Conservation (phyloP, 2,888 invertebrate genomes). For the Fissipunctia ypsillon region DNA sequence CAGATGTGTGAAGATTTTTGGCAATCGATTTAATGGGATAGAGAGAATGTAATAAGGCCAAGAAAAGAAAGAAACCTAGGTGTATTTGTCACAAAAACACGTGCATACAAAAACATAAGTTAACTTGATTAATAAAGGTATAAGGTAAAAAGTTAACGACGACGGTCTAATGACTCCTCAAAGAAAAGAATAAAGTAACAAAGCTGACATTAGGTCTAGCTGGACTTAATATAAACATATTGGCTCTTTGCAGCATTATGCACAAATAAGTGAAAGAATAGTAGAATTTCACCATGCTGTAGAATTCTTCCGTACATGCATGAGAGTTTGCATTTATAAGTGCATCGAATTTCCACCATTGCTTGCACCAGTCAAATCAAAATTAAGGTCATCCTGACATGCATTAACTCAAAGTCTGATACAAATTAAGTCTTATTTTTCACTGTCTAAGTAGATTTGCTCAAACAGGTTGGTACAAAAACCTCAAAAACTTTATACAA, state of each 20-base stretch:
- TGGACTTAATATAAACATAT: not conserved
- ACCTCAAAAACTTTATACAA: not conserved
- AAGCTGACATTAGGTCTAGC: not conserved
- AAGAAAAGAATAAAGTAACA: not conserved
- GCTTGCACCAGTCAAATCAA: not conserved
- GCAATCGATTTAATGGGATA: not conserved
- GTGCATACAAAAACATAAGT: not conserved
- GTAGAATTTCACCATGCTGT: too few relatives aligned
- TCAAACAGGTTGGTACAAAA: not conserved
- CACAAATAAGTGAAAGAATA: not conserved
- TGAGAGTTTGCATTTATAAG: not conserved
- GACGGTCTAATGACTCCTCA: not conserved
- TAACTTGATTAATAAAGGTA: not conserved
- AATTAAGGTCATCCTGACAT: not conserved
- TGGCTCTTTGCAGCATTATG: not conserved
- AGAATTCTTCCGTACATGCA: not conserved
- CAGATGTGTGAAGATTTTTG: constrained; percentile 49
- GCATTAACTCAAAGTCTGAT: not conserved
- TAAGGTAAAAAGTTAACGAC: not conserved
- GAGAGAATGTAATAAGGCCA: not conserved
- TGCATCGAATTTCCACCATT: not conserved
- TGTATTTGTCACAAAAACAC: not conserved
- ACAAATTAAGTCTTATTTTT: not conserved
- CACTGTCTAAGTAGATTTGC: not conserved
- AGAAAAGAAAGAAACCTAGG: not conserved